Conservation (phyloP, 2,797 vertebrate species). For the Neosilurus mollespiculum region DNA sequence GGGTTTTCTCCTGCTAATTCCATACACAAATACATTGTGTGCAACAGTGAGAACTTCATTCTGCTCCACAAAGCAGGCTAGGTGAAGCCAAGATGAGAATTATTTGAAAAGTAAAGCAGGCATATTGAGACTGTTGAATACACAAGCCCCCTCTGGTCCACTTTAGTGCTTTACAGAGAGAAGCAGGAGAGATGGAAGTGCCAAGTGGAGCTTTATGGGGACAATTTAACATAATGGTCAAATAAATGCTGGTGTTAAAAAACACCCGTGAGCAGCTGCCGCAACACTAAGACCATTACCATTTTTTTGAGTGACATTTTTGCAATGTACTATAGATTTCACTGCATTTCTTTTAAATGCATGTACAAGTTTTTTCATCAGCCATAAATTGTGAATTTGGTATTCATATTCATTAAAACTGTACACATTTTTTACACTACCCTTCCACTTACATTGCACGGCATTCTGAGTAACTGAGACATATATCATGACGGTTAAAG, state of each 20-base stretch:
- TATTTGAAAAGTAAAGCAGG: conserved; percentile 69
- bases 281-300: conserved; percentile 65
- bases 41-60: conserved; percentile 40
- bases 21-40: conserved; percentile 12
- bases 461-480: background rate
- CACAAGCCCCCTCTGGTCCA: conserved; percentile 69
- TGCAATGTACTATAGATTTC: conserved; percentile 60
- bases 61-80: conserved; percentile 41
- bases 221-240: conserved; percentile 80
- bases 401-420: conserved; percentile 5
- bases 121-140: conserved; percentile 66
- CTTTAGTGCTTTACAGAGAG: conserved; percentile 72
- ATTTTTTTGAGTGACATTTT: conserved; percentile 68
- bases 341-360: conserved; percentile 59
- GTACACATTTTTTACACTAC: background rate
- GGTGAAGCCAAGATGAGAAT: conserved; percentile 60
- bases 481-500: conserved; percentile 9
- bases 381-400: background rate
- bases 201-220: conserved; percentile 74
- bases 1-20: background rate
- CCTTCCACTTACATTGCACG: background rate
- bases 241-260: conserved; percentile 77
- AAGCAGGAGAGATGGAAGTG: conserved; percentile 70
- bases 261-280: conserved; percentile 67
- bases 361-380: conserved; percentile 44